Base-by-base conservation (phyloP, 2,113 vertebrate species). In the Octodon degus region DNA sequence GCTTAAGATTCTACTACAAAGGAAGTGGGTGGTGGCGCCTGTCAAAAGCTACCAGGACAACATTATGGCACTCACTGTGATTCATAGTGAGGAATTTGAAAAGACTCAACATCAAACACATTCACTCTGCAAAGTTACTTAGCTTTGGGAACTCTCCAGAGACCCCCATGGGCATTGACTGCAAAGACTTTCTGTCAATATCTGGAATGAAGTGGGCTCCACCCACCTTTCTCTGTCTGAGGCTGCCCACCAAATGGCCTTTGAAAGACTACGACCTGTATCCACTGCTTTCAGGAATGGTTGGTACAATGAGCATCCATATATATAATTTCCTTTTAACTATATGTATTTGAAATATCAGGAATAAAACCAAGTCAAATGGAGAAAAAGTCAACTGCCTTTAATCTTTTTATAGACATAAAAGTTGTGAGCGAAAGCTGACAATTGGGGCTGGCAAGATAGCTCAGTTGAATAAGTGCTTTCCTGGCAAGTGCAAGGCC, bases 1-100 rank as follows among this genome's bases (percentile, higher is more conserved):
- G 93, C 74, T 93, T 82, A 91, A 68, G 62, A 80, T 58, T 91
- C 93, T 83, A n/a, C 63, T 60, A 32, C 50, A 87, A 24, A 95
- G 79, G 47, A 80, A 85, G 88, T 80, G 84, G 89, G 91, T 2
- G 14, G 47, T 72, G 62, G 92, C 40, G n/a, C 25, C 85, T 94
- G 40, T 91, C n/a, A 94, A 81, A 95, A 70, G 65, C 89, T 47
- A 55, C 40, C 1, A 25, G 83, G 79, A 34, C 67, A 86, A 25
- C 11, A 5, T 55, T 43, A 55, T 95, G 81, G 25, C 17, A 76
- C 47, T 84, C 58, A 16, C 70, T 85, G 22, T 80, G 20, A 65
- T 20, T 81, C 87, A 67, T 43, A 55, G 5, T 77, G 53, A 96
- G 89, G 50, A 91, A 82, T 87, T 47, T 80, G 47, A 82, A 76